These are phyloP conservation scores for Corvus cornix DNA, from an alignment of 2,113 vertebrate species.

Conservation along the genomic window DNA sequence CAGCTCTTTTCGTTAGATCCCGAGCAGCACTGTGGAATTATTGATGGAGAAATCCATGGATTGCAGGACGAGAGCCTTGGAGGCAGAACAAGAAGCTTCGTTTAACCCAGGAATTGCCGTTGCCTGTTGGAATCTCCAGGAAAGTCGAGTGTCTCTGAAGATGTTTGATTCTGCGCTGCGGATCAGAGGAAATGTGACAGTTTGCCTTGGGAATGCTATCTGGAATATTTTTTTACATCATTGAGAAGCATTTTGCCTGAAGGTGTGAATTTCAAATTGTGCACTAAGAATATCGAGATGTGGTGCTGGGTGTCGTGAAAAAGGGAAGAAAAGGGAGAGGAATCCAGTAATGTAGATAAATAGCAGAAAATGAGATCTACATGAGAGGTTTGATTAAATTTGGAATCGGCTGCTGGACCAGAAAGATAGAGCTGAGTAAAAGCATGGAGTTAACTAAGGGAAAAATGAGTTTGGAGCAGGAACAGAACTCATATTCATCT, in stretches of 20 bases:
- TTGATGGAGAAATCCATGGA: background rate
- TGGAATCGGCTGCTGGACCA: conserved; percentile 3
- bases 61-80: background rate
- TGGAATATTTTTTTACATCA: background rate
- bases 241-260: background rate
- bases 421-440: conserved; percentile 42
- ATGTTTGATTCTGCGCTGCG: background rate
- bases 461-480: conserved; percentile 19
- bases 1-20: background rate
- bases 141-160: background rate
- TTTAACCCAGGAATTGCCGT: background rate
- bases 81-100: background rate
- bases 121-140: background rate
- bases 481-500: conserved; percentile 21
- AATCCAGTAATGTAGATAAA: conserved; percentile 15
- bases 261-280: background rate
- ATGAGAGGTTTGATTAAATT: conserved; percentile 38
- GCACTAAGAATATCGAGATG: background rate
- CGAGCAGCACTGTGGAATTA: background rate
- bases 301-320: background rate
- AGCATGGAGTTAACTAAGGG: conserved; percentile 39
- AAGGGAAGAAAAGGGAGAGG: background rate
- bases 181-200: background rate
- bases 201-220: background rate
- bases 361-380: conserved; percentile 19